Evolutionary conservation across 1,140 invertebrate genomes (phyloP).

Genomic region (Brachionus manjavacas): DNA sequence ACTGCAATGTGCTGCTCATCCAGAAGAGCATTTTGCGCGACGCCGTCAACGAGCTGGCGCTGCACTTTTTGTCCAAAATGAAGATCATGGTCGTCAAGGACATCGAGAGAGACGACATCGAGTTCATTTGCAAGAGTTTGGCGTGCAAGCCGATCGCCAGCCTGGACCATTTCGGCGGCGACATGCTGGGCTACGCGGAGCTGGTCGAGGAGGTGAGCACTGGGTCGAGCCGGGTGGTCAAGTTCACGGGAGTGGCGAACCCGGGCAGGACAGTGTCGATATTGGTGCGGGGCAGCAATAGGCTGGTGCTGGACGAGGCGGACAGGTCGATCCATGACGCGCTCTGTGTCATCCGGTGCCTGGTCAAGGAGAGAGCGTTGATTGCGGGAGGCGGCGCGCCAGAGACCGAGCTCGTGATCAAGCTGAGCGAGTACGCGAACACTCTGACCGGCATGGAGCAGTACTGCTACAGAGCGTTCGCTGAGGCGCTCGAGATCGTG

Average conservation of each 20-base stretch:
- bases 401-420: slow-evolving; percentile 85
- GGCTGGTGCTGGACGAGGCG: slow-evolving; percentile 88
- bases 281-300: slow-evolving; percentile 91
- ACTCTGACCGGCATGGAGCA: slow-evolving; percentile 82
- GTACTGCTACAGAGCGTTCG: slow-evolving; percentile 86
- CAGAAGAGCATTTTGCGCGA: slow-evolving; percentile 97
- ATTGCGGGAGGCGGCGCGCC: slow-evolving; percentile 93
- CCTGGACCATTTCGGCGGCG: slow-evolving; percentile 88
- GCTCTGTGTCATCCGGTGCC: slow-evolving; percentile 90
- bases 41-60: slow-evolving; percentile 88
- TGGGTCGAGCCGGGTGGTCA: slow-evolving; percentile 84
- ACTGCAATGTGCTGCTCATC: slow-evolving; percentile 93
- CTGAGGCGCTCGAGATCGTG: slow-evolving; percentile 94
- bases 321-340: slow-evolving; percentile 92
- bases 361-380: slow-evolving; percentile 82
- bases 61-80: slow-evolving; percentile 97
- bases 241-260: slow-evolving; percentile 82
- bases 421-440: slow-evolving; percentile 74
- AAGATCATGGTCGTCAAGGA: slow-evolving; percentile 98
- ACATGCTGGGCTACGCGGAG: slow-evolving; percentile 84
- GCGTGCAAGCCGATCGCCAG: slow-evolving; percentile 94
- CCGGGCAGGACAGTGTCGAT: slow-evolving; percentile 85
- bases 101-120: slow-evolving; percentile 93
- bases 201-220: slow-evolving; percentile 87
- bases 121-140: slow-evolving; percentile 88